Conservation (phyloP, 2,113 vertebrate genomes). For the Corydoras sp. region DNA sequence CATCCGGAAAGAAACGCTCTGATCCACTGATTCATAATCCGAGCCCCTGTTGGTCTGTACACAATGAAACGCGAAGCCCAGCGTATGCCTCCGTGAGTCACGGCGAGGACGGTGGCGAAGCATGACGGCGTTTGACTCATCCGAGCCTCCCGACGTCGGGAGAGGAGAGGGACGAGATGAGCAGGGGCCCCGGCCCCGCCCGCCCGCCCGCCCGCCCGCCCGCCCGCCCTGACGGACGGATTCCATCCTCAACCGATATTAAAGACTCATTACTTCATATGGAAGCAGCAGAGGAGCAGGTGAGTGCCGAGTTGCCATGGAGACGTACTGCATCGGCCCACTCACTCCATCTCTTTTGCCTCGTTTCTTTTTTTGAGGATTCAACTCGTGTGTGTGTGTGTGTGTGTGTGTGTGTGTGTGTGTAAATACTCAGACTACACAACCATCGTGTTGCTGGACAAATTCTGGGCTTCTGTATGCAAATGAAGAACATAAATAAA, state of each 20-base stretch:
- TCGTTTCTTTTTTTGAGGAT: constrained; percentile 9
- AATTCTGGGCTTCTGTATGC: constrained; percentile 25
- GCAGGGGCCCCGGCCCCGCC: neutral
- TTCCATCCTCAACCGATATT: constrained; percentile 35
- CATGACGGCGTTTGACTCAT: constrained; percentile 12
- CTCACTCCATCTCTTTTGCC: constrained; percentile 20
- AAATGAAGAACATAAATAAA: constrained; percentile 17
- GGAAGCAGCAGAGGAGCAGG: constrained; percentile 48
- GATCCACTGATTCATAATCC: too few relatives aligned
- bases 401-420: neutral
- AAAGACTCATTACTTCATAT: constrained; percentile 45
- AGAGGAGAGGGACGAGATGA: neutral
- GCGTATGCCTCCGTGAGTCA: constrained; percentile 21
- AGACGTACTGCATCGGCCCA: constrained; percentile 48
- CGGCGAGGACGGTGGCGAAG: neutral
- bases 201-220: neutral
- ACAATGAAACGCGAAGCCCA: neutral
- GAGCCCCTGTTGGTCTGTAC: neutral
- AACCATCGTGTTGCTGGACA: constrained; percentile 8
- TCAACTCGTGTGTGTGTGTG: neutral
- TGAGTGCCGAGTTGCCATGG: constrained; percentile 59
- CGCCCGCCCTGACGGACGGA: constrained; percentile 7
- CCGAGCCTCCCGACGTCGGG: neutral
- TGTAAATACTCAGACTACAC: neutral
- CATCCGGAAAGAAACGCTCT: too few relatives aligned